A percentile compares a stretch with the other conserved stretches of the same genome.
Evolutionary conservation across 2,888 invertebrate species (phyloP).

Genomic region (Azorinus chamasolen): DNA sequence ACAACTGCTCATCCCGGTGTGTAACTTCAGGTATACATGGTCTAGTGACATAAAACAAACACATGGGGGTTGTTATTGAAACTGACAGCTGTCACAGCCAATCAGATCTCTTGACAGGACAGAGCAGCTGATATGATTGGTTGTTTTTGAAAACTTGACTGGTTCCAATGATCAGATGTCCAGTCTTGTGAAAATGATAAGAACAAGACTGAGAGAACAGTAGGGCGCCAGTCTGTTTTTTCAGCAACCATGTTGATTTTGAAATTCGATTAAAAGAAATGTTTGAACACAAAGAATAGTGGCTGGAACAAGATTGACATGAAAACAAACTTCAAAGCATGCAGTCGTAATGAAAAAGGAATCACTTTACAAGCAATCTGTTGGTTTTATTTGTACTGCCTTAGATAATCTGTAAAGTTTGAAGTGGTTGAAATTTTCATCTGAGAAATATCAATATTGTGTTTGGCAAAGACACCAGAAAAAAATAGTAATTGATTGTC

Average conservation of each 20-base stretch:
- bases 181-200: conserved; percentile 36
- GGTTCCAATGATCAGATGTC: conserved; percentile 38
- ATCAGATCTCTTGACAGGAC: conserved; percentile 32
- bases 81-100: conserved; percentile 9
- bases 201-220: conserved; percentile 18
- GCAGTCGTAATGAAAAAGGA: conserved; percentile 1
- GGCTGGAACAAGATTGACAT: not conserved
- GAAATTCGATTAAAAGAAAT: conserved; percentile 33
- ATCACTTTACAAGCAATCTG: conserved; percentile 4
- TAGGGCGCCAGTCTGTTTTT: conserved; percentile 31
- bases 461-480: too few relatives aligned
- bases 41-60: too few relatives aligned
- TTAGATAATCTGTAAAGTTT: not conserved
- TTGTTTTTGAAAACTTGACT: conserved; percentile 26
- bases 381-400: not conserved
- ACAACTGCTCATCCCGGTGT: too few relatives aligned
- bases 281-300: not conserved
- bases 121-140: conserved; percentile 51
- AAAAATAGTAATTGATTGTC: too few relatives aligned
- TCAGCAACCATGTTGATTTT: conserved; percentile 24
- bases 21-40: too few relatives aligned
- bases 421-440: too few relatives aligned
- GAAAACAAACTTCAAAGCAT: conserved; percentile 4
- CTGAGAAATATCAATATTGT: too few relatives aligned
- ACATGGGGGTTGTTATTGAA: too few relatives aligned